A percentile compares a stretch with the other conserved stretches of the same genome.
These are phyloP conservation scores for Datnioides undecimradiatus DNA, from an alignment of 2,113 vertebrate genomes.

Conservation along the genomic window DNA sequence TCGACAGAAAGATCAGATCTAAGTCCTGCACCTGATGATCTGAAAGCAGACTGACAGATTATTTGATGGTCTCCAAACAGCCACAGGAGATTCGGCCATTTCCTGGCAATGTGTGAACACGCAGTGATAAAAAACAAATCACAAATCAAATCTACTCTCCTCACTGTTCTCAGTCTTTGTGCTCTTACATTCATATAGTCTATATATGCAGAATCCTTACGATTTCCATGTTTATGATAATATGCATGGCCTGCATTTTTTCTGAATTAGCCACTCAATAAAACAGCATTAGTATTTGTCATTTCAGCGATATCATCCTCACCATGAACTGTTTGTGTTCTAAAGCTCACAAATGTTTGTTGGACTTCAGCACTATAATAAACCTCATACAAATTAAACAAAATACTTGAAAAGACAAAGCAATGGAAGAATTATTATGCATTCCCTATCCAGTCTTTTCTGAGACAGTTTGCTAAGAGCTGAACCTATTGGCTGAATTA, in stretches of 20 bases:
- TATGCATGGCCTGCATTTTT: not conserved
- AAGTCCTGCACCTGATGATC: constrained; percentile 63
- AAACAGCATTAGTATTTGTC: too few relatives aligned
- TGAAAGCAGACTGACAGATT: constrained; percentile 52
- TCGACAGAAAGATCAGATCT: constrained; percentile 65
- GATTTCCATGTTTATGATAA: too few relatives aligned
- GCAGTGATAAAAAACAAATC: constrained; percentile 6
- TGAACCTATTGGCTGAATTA: not conserved
- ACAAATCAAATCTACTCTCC: not conserved
- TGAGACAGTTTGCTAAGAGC: too few relatives aligned
- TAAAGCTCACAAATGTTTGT: too few relatives aligned
- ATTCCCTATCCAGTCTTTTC: not conserved
- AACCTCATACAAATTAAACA: not conserved
- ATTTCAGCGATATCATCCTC: too few relatives aligned
- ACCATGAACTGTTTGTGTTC: too few relatives aligned
- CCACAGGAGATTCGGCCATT: constrained; percentile 26
- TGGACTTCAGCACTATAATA: not conserved
- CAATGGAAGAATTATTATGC: not conserved
- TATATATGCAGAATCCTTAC: too few relatives aligned
- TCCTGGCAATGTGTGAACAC: constrained; percentile 16
- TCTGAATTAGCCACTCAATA: too few relatives aligned
- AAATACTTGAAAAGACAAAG: not conserved
- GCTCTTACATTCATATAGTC: not conserved
- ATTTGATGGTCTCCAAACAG: constrained; percentile 39
- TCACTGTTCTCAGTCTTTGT: not conserved